Base-by-base conservation (phyloP, 2,113 vertebrate genomes). In the Brevimyrus niger region DNA sequence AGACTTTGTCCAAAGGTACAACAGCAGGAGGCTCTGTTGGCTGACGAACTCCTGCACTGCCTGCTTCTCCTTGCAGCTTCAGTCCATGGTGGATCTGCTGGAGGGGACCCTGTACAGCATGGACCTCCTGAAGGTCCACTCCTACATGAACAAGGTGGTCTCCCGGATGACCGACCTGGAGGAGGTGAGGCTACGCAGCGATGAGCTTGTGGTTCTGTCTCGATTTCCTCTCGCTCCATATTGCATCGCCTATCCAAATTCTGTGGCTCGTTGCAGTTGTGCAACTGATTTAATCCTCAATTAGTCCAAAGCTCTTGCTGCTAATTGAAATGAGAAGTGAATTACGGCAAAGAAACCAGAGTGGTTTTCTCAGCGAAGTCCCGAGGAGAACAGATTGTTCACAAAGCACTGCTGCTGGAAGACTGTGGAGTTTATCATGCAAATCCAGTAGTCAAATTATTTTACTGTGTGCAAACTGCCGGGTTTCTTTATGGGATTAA, bases 71-170 rank as follows among this genome's bases (percentile, higher is more conserved):
- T 3, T 65, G 80, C 94, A 99, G 98, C 96, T 99, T 89, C 98
- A 99, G 90, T 97, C 98, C 2, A 97, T 99, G 96, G 97, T 98
- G 92, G 98, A 99, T 90, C 96, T 99, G 55, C 96, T 99, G 1
- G 97, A 99, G 93, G 98, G 98, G 55, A 97, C 98, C 0, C 94
- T 99, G 48, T 99, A 97, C 95, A 99, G 98, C 94, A 96, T 99
- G 97, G 98, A 99, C 91, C 94, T 99, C 89, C 95, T 99, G 97
- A 99, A 98, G 93, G 97, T 99, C 38, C 98, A 99, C 76, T 97
- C 98, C 87, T 99, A 99, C 92, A 96, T 99, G 94, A 97, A 93
- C 93, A 98, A 97, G 90, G 97, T 99, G 88, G 94, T 97, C 91
- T 95, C 97, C 2, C 98, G 97, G 96, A 99, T 99, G 97, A 97